These are phyloP conservation scores for Centruroides vittatus DNA, from an alignment of 1,140 invertebrate genomes.

Conservation along the genomic window DNA sequence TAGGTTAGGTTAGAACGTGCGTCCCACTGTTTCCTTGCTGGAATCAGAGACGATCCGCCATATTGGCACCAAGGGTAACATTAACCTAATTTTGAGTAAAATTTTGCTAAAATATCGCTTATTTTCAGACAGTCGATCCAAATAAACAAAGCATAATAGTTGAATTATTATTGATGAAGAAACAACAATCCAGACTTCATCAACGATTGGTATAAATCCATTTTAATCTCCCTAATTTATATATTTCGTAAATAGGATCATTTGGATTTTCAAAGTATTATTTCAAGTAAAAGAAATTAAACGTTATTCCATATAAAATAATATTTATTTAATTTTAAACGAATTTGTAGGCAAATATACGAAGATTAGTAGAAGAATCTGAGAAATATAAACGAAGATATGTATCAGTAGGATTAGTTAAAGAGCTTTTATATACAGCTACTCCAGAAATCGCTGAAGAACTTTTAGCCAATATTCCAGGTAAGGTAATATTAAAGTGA, in stretches of 20 bases:
- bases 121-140: slow-evolving; percentile 25
- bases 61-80: too few species aligned
- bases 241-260: too few species aligned
- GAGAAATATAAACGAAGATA: slow-evolving; percentile 28
- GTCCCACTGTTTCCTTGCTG: too few species aligned
- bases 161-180: slow-evolving; percentile 31
- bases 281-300: background rate
- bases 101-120: background rate
- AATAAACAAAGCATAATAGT: slow-evolving; percentile 33
- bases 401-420: slow-evolving; percentile 27
- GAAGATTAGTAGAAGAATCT: slow-evolving; percentile 30
- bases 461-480: background rate
- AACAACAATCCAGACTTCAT: slow-evolving; percentile 29
- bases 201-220: slow-evolving; percentile 27
- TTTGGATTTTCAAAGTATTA: too few species aligned
- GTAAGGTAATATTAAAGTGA: background rate
- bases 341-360: slow-evolving; percentile 19
- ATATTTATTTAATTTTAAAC: too few species aligned
- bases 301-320: background rate
- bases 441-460: slow-evolving; percentile 29
- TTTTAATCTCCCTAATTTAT: background rate
- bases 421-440: slow-evolving; percentile 30
- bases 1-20: too few species aligned
- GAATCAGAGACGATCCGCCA: too few species aligned
- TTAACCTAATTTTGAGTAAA: too few species aligned